Percentiles rank a stretch among this genome's conserved stretches.
Conservation (phyloP, 2,888 invertebrate genomes). For the Eupeodes luniger region DNA sequence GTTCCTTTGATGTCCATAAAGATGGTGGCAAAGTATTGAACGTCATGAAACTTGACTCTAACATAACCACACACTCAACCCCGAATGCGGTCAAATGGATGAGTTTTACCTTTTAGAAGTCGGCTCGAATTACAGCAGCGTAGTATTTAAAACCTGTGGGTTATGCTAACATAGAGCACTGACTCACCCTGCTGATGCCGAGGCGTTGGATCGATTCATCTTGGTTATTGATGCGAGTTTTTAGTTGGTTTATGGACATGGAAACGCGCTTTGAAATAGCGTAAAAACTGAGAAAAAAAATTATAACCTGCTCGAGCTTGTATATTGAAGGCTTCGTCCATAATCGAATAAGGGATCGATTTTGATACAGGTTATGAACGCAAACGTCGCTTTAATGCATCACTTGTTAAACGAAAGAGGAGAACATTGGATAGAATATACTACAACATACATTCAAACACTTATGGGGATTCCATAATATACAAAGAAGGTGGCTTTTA, state of each 20-base stretch:
- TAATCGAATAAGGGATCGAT: conserved; percentile 42
- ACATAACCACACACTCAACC: conserved; percentile 6
- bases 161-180: neutral
- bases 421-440: conserved; percentile 13
- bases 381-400: conserved; percentile 50
- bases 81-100: conserved; percentile 52
- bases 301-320: neutral
- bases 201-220: conserved; percentile 57
- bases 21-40: conserved; percentile 38
- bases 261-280: conserved; percentile 28
- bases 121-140: conserved; percentile 45
- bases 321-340: conserved; percentile 47
- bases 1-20: conserved; percentile 50
- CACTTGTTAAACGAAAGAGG: conserved; percentile 41
- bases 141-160: conserved; percentile 18
- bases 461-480: neutral
- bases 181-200: neutral
- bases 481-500: neutral
- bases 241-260: conserved; percentile 44
- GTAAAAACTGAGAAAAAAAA: neutral
- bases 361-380: conserved; percentile 48
- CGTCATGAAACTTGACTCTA: conserved; percentile 43
- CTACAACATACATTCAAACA: neutral
- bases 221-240: conserved; percentile 64
- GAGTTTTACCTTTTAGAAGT: conserved; percentile 44